A percentile compares a stretch with the other conserved stretches of the same genome.
These are phyloP conservation scores for Danaus chrysippus DNA, from an alignment of 2,888 invertebrate genomes.

Conservation along the genomic window DNA sequence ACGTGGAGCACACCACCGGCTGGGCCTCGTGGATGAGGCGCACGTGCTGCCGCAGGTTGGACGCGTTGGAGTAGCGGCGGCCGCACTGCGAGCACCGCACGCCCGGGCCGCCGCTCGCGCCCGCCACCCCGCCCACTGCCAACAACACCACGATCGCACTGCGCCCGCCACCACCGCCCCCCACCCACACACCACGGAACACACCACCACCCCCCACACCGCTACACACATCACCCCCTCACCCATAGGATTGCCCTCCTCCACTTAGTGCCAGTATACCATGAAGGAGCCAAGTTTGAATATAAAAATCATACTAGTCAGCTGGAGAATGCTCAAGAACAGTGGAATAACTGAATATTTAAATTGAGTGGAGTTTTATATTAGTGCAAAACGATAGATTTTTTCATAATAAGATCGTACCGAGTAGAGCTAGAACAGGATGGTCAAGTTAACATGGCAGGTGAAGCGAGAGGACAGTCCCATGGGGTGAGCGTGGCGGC, in stretches of 20 bases:
- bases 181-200: constrained; percentile 35
- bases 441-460: background rate
- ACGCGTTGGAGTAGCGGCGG: constrained; percentile 84
- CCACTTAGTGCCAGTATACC: background rate
- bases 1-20: constrained; percentile 83
- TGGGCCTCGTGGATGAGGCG: constrained; percentile 86
- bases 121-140: constrained; percentile 61
- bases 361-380: no score
- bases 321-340: no score
- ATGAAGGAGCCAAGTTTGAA: background rate
- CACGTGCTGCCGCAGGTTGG: constrained; percentile 87
- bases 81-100: constrained; percentile 83
- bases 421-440: no score
- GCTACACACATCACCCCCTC: constrained; percentile 27
- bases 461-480: constrained; percentile 15
- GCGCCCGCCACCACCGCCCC: constrained; percentile 41
- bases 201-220: constrained; percentile 30
- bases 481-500: constrained; percentile 11
- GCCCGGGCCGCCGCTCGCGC: constrained; percentile 51
- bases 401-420: no score
- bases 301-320: background rate
- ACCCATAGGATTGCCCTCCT: constrained; percentile 26
- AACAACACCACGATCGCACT: constrained; percentile 70
- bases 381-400: no score
- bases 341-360: no score